These are phyloP conservation scores for Natrix natrix DNA, from an alignment of 2,797 vertebrate species.

Conservation along the genomic window DNA sequence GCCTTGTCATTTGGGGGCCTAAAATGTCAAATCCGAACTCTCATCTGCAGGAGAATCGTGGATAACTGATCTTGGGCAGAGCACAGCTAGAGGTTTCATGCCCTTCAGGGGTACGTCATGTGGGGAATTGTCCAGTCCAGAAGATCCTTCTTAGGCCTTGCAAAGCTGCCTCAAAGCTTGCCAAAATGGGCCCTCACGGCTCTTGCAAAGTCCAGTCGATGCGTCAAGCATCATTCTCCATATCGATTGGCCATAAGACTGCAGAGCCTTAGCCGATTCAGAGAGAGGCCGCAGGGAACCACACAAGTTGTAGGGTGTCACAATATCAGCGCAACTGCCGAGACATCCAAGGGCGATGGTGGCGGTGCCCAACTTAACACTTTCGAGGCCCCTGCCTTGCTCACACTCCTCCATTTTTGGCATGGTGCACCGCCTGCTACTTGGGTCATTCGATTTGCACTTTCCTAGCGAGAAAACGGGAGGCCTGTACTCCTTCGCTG, in stretches of 20 bases:
- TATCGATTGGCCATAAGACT: background rate
- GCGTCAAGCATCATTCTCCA: fast-evolving
- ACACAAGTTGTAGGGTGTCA: background rate
- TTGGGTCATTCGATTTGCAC: background rate
- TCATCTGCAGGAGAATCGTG: background rate
- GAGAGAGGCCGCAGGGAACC: background rate
- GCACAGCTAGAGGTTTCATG: background rate
- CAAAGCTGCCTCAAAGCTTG: background rate
- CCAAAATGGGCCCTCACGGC: too few species aligned
- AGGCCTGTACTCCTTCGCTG: background rate
- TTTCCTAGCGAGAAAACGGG: too few species aligned
- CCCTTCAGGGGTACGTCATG: background rate
- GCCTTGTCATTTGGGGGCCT: background rate
- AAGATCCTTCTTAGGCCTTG: background rate
- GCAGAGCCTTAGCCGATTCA: too few species aligned
- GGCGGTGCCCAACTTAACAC: background rate
- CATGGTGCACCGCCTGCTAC: too few species aligned
- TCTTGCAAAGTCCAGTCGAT: too few species aligned
- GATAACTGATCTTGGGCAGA: background rate
- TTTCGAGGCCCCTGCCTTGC: background rate
- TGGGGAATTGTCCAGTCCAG: background rate
- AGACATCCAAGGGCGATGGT: background rate
- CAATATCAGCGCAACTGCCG: background rate
- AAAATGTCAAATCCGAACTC: background rate
- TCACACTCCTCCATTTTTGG: background rate